Base-by-base conservation (phyloP, 2,888 invertebrate genomes). In the Philaethria dido region DNA sequence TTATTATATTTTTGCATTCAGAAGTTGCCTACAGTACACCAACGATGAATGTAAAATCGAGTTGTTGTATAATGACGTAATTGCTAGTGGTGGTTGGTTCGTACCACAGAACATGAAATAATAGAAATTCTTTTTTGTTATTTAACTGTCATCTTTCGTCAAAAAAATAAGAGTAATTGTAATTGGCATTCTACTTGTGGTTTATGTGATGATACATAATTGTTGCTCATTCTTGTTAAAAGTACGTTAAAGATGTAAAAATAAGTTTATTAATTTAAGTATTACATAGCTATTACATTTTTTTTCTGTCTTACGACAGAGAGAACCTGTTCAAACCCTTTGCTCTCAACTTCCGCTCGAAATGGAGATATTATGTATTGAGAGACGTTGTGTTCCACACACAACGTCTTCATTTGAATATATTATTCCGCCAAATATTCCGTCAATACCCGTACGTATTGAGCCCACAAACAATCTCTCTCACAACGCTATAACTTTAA, bases 61-160 rank as follows among this genome's bases (percentile, higher is more conserved):
- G 50, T 67, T 63, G 66, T 67, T 66, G 64, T 67, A 70, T 73
- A 73, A 73, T 73, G 66, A 70, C 66, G 68, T 73, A 73, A 72
- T 73, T 73, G 70, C 65, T 66, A 50, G 66, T 62, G 59, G 39
- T n/a, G 39, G 59, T 59, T 42, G 33, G 39, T 20, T 13, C 16
- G 59, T 48, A 55, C 25, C 64, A 57, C 29, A 48, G 64, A 64
- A 48, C 39, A 64, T 47, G 62, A 42, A 25, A 44, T 14, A 48
- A 39, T 47, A 59, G 59, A 64, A 64, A 25, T 64, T 36, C 16
- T 29, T 57, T 64, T 25, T 25, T 22, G n/a, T 22, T 42, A 39
- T 57, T n/a, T 22, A 57, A 11, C n/a, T 57, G 42, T 57, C 39
- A 57, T 57, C 22, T 57, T 57, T 39, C 29, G 18, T 50, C 52